Percentiles rank a stretch among this genome's conserved stretches.
Conservation (phyloP, 2,797 vertebrate species). For the Catamblyrhynchus diadema region DNA sequence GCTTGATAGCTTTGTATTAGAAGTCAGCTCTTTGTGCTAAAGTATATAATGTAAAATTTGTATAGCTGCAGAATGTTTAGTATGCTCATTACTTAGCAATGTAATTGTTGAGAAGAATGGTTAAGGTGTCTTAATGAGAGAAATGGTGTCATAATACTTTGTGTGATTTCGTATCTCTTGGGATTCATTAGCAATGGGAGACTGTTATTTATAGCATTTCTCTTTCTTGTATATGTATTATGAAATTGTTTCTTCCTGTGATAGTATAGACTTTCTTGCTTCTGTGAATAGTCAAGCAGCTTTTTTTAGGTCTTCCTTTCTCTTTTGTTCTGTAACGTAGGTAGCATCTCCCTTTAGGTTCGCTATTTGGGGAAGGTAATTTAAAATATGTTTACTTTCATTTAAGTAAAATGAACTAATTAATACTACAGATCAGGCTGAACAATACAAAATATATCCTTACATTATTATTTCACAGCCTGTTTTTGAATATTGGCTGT, state of each 20-base stretch:
- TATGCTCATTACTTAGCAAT: neutral
- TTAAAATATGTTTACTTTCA: neutral
- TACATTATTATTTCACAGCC: neutral
- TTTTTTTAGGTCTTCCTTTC: neutral
- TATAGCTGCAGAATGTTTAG: neutral
- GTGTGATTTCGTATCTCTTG: neutral
- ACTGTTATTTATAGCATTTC: neutral
- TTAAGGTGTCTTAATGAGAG: neutral
- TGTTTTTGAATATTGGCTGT: neutral
- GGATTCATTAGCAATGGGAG: neutral
- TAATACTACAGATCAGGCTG: neutral
- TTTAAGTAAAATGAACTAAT: neutral
- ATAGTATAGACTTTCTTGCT: neutral
- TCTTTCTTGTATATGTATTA: neutral
- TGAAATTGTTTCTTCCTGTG: neutral
- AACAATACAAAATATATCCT: neutral
- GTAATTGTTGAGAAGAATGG: neutral
- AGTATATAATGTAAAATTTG: neutral
- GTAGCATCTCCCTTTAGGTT: neutral
- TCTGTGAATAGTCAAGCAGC: neutral
- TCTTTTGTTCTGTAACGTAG: neutral
- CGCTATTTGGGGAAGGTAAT: neutral
- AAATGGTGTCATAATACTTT: neutral
- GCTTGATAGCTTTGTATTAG: neutral
- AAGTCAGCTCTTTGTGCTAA: neutral